Evolutionary conservation across 2,888 invertebrate species (phyloP).

Genomic region (Apotomis turbidana): DNA sequence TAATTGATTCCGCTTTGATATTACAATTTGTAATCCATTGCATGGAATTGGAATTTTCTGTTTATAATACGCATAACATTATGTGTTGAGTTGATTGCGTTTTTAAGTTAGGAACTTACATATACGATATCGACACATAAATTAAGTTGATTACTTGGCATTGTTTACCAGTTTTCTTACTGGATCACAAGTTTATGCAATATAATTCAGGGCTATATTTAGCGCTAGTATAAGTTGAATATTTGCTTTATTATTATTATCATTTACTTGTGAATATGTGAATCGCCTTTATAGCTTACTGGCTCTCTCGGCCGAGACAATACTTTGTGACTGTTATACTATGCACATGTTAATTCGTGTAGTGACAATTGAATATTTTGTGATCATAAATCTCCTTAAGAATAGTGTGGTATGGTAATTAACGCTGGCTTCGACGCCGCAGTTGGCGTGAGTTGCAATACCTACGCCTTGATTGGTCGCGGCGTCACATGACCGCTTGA

Average conservation of each 20-base stretch:
- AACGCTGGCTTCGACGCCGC: conserved; percentile 54
- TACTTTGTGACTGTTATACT: background rate
- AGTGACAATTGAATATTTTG: conserved; percentile 29
- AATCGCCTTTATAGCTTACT: background rate
- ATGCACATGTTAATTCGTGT: background rate
- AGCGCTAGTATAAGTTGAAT: background rate
- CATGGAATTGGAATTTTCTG: background rate
- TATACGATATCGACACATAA: background rate
- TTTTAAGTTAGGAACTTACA: background rate
- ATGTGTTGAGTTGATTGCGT: background rate
- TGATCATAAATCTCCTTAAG: conserved; percentile 47
- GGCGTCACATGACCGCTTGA: conserved; percentile 52
- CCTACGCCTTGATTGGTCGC: conserved; percentile 48
- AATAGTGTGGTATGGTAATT: conserved; percentile 52
- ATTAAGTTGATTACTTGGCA: background rate
- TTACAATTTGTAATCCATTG: conserved; percentile 44
- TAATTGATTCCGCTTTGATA: conserved; percentile 54
- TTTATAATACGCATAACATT: background rate
- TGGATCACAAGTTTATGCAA: background rate
- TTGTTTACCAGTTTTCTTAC: background rate
- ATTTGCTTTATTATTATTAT: background rate
- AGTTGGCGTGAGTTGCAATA: conserved; percentile 51
- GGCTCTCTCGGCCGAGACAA: background rate
- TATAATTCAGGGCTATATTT: background rate
- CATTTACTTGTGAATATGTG: background rate